phyloP scores from a whole-genome alignment of 2,888 invertebrate genomes.

The Drosophila multiciliata region DNA sequence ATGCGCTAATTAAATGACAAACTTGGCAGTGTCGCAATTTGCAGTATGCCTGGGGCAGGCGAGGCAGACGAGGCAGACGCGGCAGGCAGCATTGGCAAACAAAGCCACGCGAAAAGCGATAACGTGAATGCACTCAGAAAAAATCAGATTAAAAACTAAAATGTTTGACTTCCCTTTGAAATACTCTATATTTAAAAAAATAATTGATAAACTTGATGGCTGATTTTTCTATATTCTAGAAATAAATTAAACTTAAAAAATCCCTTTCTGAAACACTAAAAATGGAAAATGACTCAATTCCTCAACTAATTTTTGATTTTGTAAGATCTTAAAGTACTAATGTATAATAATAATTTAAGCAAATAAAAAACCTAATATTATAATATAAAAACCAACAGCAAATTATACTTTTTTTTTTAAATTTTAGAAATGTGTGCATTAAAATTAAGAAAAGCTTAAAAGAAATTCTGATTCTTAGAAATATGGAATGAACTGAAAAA shows the following conservation, averaged over 20 bases:
- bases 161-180: too few relatives aligned
- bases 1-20: slow-evolving; percentile 72
- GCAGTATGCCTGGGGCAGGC: slow-evolving; percentile 24
- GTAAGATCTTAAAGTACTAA: background rate
- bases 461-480: too few relatives aligned
- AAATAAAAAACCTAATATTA: background rate
- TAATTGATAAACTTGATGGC: background rate
- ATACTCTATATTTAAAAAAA: background rate
- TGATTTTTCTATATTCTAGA: too few relatives aligned
- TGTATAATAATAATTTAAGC: background rate
- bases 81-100: slow-evolving; percentile 1
- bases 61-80: background rate
- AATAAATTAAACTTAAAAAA: background rate
- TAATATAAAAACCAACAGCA: background rate
- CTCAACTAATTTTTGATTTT: background rate
- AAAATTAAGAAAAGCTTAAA: too few relatives aligned
- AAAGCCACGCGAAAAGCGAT: slow-evolving; percentile 23
- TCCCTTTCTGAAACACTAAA: background rate
- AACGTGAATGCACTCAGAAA: background rate
- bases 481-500: background rate
- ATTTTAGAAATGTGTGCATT: too few relatives aligned
- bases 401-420: too few relatives aligned
- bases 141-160: background rate
- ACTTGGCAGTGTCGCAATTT: slow-evolving; percentile 57
- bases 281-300: background rate